Conservation (phyloP, 1,140 invertebrate species). For the Cepaea nemoralis region DNA sequence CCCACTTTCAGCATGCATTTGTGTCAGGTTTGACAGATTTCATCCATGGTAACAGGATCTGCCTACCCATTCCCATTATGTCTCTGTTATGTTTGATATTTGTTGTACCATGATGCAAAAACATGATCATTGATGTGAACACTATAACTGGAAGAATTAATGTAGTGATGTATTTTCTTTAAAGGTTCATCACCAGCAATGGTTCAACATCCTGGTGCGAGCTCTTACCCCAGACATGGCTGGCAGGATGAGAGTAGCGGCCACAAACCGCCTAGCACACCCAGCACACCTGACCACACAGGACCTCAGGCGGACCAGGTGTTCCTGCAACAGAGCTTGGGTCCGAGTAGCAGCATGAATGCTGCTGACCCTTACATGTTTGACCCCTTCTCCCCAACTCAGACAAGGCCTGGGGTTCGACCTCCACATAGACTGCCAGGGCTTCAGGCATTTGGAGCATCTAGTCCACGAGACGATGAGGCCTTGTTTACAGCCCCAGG, state of each 20-base stretch:
- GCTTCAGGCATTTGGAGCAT: constrained; percentile 38
- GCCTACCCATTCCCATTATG: no score
- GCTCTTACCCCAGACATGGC: constrained; percentile 42
- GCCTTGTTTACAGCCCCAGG: constrained; percentile 20
- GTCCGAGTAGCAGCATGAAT: neutral
- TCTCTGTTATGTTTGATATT: no score
- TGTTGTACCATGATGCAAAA: no score
- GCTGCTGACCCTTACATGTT: constrained; percentile 40
- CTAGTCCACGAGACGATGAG: constrained; percentile 32
- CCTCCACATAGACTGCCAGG: constrained; percentile 37
- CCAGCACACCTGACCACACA: constrained; percentile 23
- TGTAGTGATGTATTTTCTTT: neutral
- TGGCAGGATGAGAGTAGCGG: constrained; percentile 9
- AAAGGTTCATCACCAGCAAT: constrained; percentile 37
- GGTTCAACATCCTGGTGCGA: constrained; percentile 47
- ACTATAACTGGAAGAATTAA: no score
- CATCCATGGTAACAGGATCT: no score
- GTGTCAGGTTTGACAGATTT: no score
- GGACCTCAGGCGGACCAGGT: neutral
- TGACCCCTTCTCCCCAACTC: constrained; percentile 38
- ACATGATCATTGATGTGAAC: no score
- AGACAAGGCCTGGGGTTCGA: neutral
- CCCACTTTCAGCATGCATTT: no score
- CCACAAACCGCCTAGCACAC: constrained; percentile 25
- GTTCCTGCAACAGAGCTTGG: neutral